Conservation (phyloP, 1,140 invertebrate genomes). For the Drosophila ficusphila region DNA sequence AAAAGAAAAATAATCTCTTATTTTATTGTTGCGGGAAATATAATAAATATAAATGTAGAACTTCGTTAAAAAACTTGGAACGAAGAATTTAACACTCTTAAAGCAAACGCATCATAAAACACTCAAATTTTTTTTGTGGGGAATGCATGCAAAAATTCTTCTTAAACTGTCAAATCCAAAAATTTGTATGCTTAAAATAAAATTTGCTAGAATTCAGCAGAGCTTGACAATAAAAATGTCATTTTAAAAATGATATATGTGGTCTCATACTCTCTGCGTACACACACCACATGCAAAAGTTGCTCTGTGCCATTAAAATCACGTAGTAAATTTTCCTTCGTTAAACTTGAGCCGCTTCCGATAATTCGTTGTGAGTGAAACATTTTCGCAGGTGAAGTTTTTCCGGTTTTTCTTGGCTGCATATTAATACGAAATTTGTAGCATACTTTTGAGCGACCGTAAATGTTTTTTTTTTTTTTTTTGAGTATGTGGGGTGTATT, state of each 20-base stretch:
- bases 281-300: slow-evolving; percentile 34
- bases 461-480: slow-evolving; percentile 9
- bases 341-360: slow-evolving; percentile 57
- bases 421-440: slow-evolving; percentile 78
- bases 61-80: too few relatives aligned
- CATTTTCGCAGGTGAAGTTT: slow-evolving; percentile 45
- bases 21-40: too few relatives aligned
- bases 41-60: too few relatives aligned
- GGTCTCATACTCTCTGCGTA: background rate
- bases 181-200: slow-evolving; percentile 16
- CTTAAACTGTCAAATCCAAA: background rate
- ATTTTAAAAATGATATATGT: slow-evolving; percentile 66
- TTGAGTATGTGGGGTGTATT: slow-evolving; percentile 28
- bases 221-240: slow-evolving; percentile 68
- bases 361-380: slow-evolving; percentile 70
- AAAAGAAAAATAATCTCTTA: too few relatives aligned
- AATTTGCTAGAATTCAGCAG: slow-evolving; percentile 18
- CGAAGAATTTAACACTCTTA: background rate
- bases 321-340: slow-evolving; percentile 66
- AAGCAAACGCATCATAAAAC: background rate
- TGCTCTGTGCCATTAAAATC: slow-evolving; percentile 44
- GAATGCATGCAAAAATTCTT: background rate
- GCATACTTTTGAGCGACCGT: slow-evolving; percentile 51
- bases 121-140: too few relatives aligned
- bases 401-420: slow-evolving; percentile 33